A percentile compares a stretch with the other conserved stretches of the same genome.
Conservation (phyloP, 1,140 invertebrate species). For the Centruroides sculpturatus region DNA sequence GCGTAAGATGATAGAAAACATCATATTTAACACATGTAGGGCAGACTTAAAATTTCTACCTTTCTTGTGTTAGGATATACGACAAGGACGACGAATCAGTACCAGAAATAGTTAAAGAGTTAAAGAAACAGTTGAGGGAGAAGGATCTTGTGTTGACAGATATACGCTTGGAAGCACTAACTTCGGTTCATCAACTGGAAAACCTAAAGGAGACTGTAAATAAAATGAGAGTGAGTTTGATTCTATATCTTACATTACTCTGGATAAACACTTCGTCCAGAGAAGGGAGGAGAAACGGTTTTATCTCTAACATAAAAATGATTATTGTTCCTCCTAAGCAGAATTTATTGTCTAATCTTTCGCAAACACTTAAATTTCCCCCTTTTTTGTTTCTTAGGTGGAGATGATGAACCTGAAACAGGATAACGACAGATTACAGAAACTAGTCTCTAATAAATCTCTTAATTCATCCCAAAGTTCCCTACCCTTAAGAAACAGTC, state of each 20-base stretch:
- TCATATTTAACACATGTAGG: no score
- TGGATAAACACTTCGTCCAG: not conserved
- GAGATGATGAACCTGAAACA: conserved; percentile 93
- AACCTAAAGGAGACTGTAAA: conserved; percentile 89
- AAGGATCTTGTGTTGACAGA: conserved; percentile 94
- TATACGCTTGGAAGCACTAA: conserved; percentile 85
- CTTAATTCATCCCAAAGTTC: conserved; percentile 63
- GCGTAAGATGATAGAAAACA: not conserved
- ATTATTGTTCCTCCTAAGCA: conserved; percentile 15
- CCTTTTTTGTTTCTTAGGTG: conserved; percentile 42
- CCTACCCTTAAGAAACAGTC: conserved; percentile 30
- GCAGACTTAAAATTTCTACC: not conserved
- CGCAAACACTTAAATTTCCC: no score
- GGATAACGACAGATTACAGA: conserved; percentile 86
- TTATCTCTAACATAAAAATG: not conserved
- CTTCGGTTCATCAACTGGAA: conserved; percentile 90
- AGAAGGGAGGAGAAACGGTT: not conserved
- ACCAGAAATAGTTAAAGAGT: not conserved
- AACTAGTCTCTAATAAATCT: conserved; percentile 65
- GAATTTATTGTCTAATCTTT: no score
- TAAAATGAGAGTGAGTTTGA: conserved; percentile 66
- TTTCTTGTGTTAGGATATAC: no score
- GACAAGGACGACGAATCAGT: not conserved
- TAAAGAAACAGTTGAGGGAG: conserved; percentile 56
- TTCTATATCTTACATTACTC: not conserved